Evolutionary conservation across 2,113 vertebrate genomes (phyloP).

Genomic region (Accipiter cooperii): DNA sequence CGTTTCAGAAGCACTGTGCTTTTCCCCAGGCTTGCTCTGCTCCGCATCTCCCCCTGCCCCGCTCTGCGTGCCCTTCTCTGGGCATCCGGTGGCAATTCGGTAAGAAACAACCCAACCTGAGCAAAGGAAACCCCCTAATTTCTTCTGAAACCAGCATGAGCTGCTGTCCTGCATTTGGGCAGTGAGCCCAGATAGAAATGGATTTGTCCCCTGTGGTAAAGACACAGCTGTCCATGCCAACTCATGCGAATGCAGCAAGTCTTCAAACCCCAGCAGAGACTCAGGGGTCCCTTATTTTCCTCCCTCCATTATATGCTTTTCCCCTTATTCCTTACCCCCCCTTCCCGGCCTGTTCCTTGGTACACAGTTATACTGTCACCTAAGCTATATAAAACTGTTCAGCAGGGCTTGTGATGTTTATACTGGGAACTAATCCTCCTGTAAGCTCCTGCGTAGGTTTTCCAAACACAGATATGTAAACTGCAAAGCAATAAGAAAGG

Average conservation of each 20-base stretch:
- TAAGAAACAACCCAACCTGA: neutral
- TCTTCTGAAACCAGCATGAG: neutral
- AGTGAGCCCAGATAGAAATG: neutral
- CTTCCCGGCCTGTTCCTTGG: neutral
- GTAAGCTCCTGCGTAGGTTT: neutral
- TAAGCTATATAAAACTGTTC: neutral
- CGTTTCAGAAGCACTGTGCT: fast-evolving
- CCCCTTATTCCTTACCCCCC: too few relatives aligned
- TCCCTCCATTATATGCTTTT: neutral
- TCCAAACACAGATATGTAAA: neutral
- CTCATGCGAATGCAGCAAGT: neutral
- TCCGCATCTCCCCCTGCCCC: fast-evolving
- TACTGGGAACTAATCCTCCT: neutral
- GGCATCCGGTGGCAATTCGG: neutral
- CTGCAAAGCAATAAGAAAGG: neutral
- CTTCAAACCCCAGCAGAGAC: neutral
- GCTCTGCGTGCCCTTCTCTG: neutral
- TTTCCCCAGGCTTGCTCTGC: neutral
- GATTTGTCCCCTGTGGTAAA: neutral
- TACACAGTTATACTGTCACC: neutral
- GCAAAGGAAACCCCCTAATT: neutral
- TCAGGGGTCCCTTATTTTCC: neutral
- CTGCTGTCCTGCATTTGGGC: neutral
- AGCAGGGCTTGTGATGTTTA: neutral
- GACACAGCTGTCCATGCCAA: neutral